Conservation (phyloP, 1,140 invertebrate species). For the Drosophila carrolli region DNA sequence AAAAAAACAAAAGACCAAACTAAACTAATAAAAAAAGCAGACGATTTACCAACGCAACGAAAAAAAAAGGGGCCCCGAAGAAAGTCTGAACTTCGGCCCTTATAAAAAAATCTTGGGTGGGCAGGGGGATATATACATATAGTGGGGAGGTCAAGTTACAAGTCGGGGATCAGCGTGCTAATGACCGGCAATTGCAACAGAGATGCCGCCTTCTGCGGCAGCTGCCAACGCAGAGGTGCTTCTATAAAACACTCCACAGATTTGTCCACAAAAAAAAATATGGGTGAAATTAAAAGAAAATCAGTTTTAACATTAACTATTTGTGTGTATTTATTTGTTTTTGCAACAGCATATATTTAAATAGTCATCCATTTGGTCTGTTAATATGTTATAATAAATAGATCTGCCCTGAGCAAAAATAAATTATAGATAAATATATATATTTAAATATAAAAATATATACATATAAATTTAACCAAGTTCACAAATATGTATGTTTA, state of each 20-base stretch:
- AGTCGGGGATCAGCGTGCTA: slow-evolving; percentile 50
- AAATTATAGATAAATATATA: no score
- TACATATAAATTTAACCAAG: no score
- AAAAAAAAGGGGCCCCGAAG: slow-evolving; percentile 24
- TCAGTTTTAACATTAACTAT: no score
- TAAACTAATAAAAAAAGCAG: slow-evolving; percentile 46
- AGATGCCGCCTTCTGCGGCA: slow-evolving; percentile 21
- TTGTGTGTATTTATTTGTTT: no score
- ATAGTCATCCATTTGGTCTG: no score
- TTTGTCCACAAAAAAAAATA: not conserved
- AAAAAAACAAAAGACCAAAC: slow-evolving; percentile 13
- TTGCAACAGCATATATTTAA: no score
- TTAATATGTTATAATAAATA: no score
- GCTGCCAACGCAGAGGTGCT: slow-evolving; percentile 31
- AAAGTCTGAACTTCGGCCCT: slow-evolving; percentile 49
- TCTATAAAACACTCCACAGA: not conserved
- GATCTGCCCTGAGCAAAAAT: no score
- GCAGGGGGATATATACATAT: not conserved
- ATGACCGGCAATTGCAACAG: slow-evolving; percentile 55
- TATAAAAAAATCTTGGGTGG: slow-evolving; percentile 6
- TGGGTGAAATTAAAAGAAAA: no score
- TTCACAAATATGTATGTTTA: no score
- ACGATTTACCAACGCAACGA: slow-evolving; percentile 49
- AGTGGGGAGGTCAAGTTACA: slow-evolving; percentile 41
- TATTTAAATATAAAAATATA: no score